Evolutionary conservation across 2,888 invertebrate genomes (phyloP), one percentile per base, ranked within the genome.

Genomic region (Boloria selene): DNA sequence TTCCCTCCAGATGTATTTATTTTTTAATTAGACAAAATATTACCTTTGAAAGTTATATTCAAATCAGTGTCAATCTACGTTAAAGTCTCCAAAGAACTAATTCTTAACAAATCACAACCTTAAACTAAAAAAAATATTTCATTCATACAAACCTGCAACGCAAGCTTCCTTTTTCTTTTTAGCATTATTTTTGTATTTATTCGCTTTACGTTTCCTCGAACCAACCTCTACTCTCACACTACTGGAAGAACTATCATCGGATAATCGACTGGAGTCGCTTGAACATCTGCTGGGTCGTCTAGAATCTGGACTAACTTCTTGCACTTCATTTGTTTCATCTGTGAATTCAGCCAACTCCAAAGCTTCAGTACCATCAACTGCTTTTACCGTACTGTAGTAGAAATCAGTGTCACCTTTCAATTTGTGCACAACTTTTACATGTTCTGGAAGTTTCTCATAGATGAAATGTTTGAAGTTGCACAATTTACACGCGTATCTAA

Each of bases 401-500:
- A 92, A 92, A 69, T 93, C 93, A 10, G 87, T 87, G 74, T 93
- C 93, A 4, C 91, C 89, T 62, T 93, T 93, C 44, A 94, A 87
- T 73, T 94, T 93, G 77, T 96, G 96, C 0, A 93, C 89, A 69
- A 93, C 88, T 72, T 93, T 93, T 1, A 95, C 93, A 77, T 96
- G 96, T 68, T 94, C 93, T 1, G 94, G 93, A 53, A 95, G 93
- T 71, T 95, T 94, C 56, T 93, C 93, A 73, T 94, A 95, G 14
- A 93, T 87, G 73, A 94, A 95, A 68, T 95, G 93, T 77, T 94
- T 94, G 77, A 94, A 96, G 60, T 94, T 93, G 82, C 97, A 97
- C 17, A 95, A 83, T 76, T 94, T 95, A 79, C 97, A 97, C 64
- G 95, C 95, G 79, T 95, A 97, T 38, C 96, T 93, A 75, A 94